Percentiles rank a stretch among this genome's conserved stretches.
These are phyloP conservation scores for Catocala sponsa DNA, from an alignment of 2,888 invertebrate genomes.

Conservation along the genomic window DNA sequence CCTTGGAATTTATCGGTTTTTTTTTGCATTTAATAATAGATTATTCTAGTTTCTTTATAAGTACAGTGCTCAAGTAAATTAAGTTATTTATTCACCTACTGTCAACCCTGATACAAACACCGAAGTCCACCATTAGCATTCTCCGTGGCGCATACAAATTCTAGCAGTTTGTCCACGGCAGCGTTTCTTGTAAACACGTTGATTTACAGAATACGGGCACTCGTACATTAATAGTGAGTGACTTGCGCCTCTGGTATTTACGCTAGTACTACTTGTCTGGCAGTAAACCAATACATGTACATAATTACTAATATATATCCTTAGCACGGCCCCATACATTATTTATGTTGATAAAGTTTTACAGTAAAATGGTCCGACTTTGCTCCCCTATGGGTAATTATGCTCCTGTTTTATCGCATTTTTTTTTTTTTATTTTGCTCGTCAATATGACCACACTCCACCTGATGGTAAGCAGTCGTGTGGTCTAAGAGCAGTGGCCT, in stretches of 20 bases:
- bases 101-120: conserved; percentile 60
- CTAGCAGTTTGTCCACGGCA: conserved; percentile 60
- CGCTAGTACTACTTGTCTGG: conserved; percentile 13
- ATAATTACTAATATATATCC: background rate
- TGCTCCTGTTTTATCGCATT: too few species aligned
- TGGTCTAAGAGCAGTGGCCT: too few species aligned
- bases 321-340: background rate
- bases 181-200: conserved; percentile 54
- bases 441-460: too few species aligned
- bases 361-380: too few species aligned
- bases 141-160: conserved; percentile 65
- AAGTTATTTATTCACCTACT: background rate
- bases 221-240: conserved; percentile 12
- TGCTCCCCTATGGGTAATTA: too few species aligned
- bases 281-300: conserved; percentile 1
- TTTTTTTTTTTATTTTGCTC: too few species aligned
- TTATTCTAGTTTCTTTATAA: too few species aligned
- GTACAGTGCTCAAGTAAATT: background rate
- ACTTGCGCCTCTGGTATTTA: conserved; percentile 10
- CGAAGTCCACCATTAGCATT: conserved; percentile 64
- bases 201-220: conserved; percentile 62
- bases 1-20: too few species aligned
- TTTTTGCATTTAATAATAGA: too few species aligned
- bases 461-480: too few species aligned
- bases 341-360: too few species aligned